Evolutionary conservation across 2,797 vertebrate species (phyloP).

Genomic region (Tragelaphus eurycerus): DNA sequence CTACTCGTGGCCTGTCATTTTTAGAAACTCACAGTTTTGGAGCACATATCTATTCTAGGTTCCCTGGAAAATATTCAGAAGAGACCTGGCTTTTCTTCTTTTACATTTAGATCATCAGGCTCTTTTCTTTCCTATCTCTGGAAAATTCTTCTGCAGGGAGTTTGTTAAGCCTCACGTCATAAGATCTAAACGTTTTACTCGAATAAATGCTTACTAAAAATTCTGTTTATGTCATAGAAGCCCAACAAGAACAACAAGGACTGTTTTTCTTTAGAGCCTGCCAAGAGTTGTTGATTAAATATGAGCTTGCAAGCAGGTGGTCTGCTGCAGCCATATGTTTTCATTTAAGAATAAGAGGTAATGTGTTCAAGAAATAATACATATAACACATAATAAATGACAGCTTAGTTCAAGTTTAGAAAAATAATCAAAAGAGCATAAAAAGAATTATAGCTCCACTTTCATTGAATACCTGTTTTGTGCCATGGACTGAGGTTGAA

Average conservation of each 20-base stretch:
- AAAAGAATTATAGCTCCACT: background rate
- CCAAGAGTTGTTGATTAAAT: background rate
- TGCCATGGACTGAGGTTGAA: background rate
- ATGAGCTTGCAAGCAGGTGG: background rate
- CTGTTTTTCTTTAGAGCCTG: background rate
- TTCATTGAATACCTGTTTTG: background rate
- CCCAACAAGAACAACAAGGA: background rate
- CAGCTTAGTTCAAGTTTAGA: background rate
- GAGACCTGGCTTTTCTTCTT: background rate
- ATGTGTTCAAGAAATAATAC: background rate
- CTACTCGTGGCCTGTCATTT: background rate
- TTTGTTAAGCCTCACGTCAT: background rate
- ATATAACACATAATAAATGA: background rate
- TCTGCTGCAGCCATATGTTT: background rate
- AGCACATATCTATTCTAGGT: background rate
- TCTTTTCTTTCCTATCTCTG: background rate
- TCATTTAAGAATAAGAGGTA: background rate
- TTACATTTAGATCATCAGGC: background rate
- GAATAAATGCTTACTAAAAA: background rate
- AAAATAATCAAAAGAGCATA: background rate
- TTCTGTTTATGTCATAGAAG: background rate
- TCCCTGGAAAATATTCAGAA: background rate
- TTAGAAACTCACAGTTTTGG: background rate
- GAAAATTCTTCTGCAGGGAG: background rate
- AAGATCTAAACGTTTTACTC: background rate